Base-by-base conservation (phyloP, 2,888 invertebrate genomes). In the Dioctria rufipes region DNA sequence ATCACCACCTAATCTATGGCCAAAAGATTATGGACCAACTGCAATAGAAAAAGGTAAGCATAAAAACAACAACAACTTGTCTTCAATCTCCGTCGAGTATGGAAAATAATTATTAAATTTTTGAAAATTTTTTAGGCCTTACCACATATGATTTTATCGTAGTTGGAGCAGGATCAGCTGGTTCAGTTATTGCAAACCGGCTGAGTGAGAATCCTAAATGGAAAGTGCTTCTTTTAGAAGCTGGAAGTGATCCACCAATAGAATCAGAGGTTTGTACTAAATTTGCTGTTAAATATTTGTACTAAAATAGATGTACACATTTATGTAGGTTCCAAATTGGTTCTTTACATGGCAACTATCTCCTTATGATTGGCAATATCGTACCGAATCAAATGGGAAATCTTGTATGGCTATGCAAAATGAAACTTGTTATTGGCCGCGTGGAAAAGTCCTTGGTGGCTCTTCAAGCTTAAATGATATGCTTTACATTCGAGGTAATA, bases 171-270 rank as follows among this genome's bases (percentile, higher is more conserved):
- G 93, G 93, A 1, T 91, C 92, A 0, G 92, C 92, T 0, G 93
- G 93, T 0, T 90, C 91, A 3, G 92, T 93, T 0, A 85, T 93
- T 0, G 92, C 91, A 0, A 93, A 91, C 73, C 89, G 94, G 0
- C 89, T 96, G 77, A 93, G 94, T 42, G 96, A 96, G 89, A 91
- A 94, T 73, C 90, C 92, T 2, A 90, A 92, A 54, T 95, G 95
- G 95, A 93, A 92, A 81, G 92, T 95, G 0, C 89, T 96, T 37
- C 90, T 96, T 37, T 87, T 96, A 80, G 96, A 96, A 89, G 95
- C 95, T 61, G 96, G 96, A 67, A 93, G 93, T 0, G 93, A 94
- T 87, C 88, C 89, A 87, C 92, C 83, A 88, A 92, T 89, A n/a
- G 88, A 88, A 83, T 86, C 86, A 8, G 86, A 89, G 83, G 93